These are phyloP conservation scores for Xiphophorus couchianus DNA, from an alignment of 2,113 vertebrate species.

Conservation along the genomic window DNA sequence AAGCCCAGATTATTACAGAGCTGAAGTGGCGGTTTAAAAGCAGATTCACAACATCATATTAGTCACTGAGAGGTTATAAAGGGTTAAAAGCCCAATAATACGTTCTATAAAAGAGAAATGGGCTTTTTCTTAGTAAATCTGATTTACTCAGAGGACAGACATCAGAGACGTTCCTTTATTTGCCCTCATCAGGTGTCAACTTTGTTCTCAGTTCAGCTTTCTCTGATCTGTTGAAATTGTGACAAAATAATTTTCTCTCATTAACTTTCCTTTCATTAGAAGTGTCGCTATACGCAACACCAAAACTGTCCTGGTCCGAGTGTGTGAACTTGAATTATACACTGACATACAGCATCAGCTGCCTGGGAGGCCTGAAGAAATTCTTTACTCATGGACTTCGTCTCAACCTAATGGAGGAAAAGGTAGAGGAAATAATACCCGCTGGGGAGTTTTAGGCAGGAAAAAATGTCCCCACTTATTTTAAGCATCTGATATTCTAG, in stretches of 20 bases:
- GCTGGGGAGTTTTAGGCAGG: neutral
- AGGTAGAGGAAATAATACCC: constrained; percentile 72
- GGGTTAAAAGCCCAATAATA: neutral
- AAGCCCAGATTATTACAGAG: neutral
- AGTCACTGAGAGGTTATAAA: neutral
- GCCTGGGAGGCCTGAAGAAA: constrained; percentile 81
- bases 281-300: constrained; percentile 74
- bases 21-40: neutral
- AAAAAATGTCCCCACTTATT: neutral
- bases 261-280: constrained; percentile 2
- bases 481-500: constrained; percentile 28
- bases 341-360: constrained; percentile 59
- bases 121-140: constrained; percentile 24
- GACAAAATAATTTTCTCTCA: neutral
- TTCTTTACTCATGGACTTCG: constrained; percentile 80
- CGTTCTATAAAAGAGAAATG: neutral
- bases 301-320: constrained; percentile 76
- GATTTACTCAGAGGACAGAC: neutral
- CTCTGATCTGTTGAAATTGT: neutral
- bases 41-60: neutral
- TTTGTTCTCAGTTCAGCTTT: neutral
- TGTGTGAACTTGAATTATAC: constrained; percentile 75
- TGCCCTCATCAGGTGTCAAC: neutral
- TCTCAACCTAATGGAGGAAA: constrained; percentile 83
- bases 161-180: neutral